Percentiles rank a stretch among this genome's conserved stretches.
Evolutionary conservation across 2,888 invertebrate genomes (phyloP).

Genomic region (Tinea semifulvella): DNA sequence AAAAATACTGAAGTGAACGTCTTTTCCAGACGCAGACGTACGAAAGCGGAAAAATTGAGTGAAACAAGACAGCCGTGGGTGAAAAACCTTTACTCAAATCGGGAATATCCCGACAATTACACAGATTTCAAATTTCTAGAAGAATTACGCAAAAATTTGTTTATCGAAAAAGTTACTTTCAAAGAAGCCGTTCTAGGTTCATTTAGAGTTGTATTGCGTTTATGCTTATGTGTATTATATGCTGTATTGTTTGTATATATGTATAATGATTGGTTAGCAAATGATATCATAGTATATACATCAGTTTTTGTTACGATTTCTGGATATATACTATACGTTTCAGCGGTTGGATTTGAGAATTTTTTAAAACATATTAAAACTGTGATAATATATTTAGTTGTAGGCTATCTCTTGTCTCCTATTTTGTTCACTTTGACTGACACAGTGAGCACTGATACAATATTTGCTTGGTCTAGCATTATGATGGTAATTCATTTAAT

Average conservation of each 20-base stretch:
- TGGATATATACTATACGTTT: conserved; percentile 71
- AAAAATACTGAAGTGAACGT: conserved; percentile 16
- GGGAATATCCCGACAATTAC: conserved; percentile 91
- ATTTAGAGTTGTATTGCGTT: conserved; percentile 79
- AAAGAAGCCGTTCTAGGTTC: conserved; percentile 70
- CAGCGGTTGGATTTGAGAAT: conserved; percentile 31
- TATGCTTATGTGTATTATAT: conserved; percentile 80
- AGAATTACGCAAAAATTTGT: conserved; percentile 84
- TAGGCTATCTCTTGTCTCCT: conserved; percentile 91
- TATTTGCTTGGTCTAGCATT: conserved; percentile 90
- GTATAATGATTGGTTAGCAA: conserved; percentile 73
- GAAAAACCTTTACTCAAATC: conserved; percentile 90
- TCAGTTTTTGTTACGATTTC: conserved; percentile 63
- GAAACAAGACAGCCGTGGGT: conserved; percentile 71
- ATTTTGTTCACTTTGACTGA: conserved; percentile 93
- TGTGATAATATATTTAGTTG: conserved; percentile 80
- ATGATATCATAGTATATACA: conserved; percentile 69
- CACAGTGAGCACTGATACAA: conserved; percentile 97
- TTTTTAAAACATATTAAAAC: conserved; percentile 75
- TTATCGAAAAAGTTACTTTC: conserved; percentile 77
- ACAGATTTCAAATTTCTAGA: conserved; percentile 87
- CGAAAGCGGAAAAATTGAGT: conserved; percentile 31
- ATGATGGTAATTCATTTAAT: conserved; percentile 89
- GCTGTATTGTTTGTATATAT: conserved; percentile 76
- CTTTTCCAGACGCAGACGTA: conserved; percentile 43